Conservation (phyloP, 2,888 invertebrate species). For the Pecten maximus region DNA sequence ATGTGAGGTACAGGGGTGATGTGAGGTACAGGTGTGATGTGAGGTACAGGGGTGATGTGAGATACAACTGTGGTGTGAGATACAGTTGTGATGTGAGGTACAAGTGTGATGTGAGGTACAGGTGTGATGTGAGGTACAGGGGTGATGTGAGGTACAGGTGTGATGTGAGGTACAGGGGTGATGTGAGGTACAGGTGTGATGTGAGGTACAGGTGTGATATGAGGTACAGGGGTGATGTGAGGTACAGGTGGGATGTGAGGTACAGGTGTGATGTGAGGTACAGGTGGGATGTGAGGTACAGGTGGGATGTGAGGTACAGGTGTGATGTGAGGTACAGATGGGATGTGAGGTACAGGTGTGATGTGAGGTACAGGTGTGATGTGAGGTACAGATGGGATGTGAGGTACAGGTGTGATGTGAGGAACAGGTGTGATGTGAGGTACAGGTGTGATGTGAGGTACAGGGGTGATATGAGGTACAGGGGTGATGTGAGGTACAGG, state of each 20-base stretch:
- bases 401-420: neutral
- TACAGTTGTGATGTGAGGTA: no score
- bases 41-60: no score
- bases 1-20: neutral
- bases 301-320: neutral
- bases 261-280: neutral
- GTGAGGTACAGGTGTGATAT: no score
- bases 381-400: no score
- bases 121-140: neutral
- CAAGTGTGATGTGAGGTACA: neutral
- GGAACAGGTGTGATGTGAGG: no score
- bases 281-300: neutral
- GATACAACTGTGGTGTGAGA: no score
- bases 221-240: no score
- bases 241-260: neutral
- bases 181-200: no score
- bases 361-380: neutral
- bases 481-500: neutral
- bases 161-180: neutral
- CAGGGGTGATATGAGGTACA: no score
- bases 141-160: neutral
- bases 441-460: neutral
- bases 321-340: no score
- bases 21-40: neutral
- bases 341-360: no score